Conservation (phyloP, 2,113 vertebrate genomes). For the Solea senegalensis region DNA sequence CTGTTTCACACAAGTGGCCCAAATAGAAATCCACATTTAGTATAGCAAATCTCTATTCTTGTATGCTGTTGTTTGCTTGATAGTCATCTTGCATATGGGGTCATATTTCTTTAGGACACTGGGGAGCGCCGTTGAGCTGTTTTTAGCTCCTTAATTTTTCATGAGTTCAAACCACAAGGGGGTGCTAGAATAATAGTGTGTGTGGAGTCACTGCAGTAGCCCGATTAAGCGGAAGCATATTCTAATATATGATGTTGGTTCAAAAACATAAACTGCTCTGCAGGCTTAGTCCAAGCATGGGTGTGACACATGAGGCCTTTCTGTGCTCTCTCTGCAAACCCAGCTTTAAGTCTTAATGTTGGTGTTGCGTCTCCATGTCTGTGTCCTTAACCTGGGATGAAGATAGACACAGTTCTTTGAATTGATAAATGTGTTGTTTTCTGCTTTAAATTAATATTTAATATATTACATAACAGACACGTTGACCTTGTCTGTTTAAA, state of each 20-base stretch:
- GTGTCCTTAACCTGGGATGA: slow-evolving; percentile 34
- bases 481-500: slow-evolving; percentile 26
- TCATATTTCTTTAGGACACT: slow-evolving; percentile 17
- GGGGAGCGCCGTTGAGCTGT: slow-evolving; percentile 51
- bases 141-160: neutral
- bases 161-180: slow-evolving; percentile 61
- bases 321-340: slow-evolving; percentile 20
- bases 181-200: slow-evolving; percentile 40
- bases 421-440: slow-evolving; percentile 21
- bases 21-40: neutral
- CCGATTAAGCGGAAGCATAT: slow-evolving; percentile 26
- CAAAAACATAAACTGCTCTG: neutral
- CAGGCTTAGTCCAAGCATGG: slow-evolving; percentile 30
- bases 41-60: slow-evolving; percentile 7
- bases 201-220: slow-evolving; percentile 31
- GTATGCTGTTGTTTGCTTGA: neutral
- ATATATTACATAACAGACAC: slow-evolving; percentile 1
- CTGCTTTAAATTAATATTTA: slow-evolving; percentile 22
- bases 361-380: slow-evolving; percentile 41
- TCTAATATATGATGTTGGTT: neutral
- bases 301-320: slow-evolving; percentile 5
- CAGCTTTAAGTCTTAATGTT: slow-evolving; percentile 15
- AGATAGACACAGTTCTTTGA: slow-evolving; percentile 9
- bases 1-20: slow-evolving; percentile 4
- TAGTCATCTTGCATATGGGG: neutral